phyloP scores from a whole-genome alignment of 2,113 vertebrate species.

The Lagenorhynchus albirostris region DNA sequence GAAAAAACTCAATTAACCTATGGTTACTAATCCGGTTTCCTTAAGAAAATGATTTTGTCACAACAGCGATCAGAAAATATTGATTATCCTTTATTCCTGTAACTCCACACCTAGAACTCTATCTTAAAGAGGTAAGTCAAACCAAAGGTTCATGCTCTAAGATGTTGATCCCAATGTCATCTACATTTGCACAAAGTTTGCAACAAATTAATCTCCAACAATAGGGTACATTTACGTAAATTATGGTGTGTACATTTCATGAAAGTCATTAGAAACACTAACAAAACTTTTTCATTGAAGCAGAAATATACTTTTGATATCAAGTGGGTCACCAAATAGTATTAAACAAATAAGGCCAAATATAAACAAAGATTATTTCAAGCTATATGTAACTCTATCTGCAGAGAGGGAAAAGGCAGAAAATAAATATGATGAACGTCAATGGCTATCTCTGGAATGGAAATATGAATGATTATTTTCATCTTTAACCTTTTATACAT shows the following conservation, averaged over 20 bases:
- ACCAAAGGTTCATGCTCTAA: constrained; percentile 27
- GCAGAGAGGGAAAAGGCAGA: not conserved
- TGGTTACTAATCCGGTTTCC: not conserved
- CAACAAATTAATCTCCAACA: constrained; percentile 7
- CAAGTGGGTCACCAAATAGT: not conserved
- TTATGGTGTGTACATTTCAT: not conserved
- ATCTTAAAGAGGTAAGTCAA: not conserved
- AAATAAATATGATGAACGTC: not conserved
- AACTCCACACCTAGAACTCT: not conserved
- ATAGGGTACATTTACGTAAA: not conserved
- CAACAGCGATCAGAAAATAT: constrained; percentile 19
- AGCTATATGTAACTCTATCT: not conserved
- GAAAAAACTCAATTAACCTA: constrained; percentile 48
- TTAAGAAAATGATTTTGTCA: constrained; percentile 23
- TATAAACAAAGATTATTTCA: constrained; percentile 48
- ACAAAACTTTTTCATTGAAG: not conserved
- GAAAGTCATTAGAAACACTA: constrained; percentile 12
- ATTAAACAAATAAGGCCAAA: constrained; percentile 1
- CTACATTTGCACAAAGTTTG: not conserved
- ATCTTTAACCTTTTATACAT: not conserved
- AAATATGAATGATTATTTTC: constrained; percentile 9
- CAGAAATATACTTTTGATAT: not conserved
- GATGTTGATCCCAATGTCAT: not conserved
- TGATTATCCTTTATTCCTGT: not conserved
- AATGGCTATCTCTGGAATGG: not conserved